These are phyloP conservation scores for Genyomyrus donnyi DNA, from an alignment of 2,113 vertebrate species.

Conservation along the genomic window DNA sequence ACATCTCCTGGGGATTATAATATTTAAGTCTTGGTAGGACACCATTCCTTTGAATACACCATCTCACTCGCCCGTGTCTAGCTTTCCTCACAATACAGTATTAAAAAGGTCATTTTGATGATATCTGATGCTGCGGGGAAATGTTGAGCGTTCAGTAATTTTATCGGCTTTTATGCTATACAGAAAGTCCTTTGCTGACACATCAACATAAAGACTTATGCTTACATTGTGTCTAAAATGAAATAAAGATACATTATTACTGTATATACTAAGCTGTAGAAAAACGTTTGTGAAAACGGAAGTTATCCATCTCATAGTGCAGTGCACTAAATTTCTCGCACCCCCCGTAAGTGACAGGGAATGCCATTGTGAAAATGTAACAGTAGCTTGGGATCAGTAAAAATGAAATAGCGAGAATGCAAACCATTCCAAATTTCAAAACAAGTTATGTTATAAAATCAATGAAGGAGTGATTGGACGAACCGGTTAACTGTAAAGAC, in stretches of 20 bases:
- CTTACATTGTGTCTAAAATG: background rate
- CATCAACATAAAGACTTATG: background rate
- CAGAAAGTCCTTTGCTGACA: background rate
- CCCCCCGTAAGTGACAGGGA: background rate
- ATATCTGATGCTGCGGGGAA: background rate
- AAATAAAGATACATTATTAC: background rate
- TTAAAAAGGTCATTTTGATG: background rate
- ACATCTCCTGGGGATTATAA: background rate
- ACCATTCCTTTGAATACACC: background rate
- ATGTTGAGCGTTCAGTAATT: background rate
- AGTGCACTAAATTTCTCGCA: background rate
- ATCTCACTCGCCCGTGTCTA: background rate
- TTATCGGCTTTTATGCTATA: background rate
- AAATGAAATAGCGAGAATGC: background rate
- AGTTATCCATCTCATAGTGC: background rate
- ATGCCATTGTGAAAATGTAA: background rate
- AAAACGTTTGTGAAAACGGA: background rate
- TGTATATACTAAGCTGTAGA: background rate
- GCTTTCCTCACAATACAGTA: background rate
- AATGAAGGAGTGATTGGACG: background rate
- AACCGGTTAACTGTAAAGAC: background rate
- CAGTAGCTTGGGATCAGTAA: background rate
- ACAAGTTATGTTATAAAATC: background rate
- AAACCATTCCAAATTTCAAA: background rate
- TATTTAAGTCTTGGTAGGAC: background rate